phyloP scores from a whole-genome alignment of 2,113 vertebrate species.

The Mohoua ochrocephala region DNA sequence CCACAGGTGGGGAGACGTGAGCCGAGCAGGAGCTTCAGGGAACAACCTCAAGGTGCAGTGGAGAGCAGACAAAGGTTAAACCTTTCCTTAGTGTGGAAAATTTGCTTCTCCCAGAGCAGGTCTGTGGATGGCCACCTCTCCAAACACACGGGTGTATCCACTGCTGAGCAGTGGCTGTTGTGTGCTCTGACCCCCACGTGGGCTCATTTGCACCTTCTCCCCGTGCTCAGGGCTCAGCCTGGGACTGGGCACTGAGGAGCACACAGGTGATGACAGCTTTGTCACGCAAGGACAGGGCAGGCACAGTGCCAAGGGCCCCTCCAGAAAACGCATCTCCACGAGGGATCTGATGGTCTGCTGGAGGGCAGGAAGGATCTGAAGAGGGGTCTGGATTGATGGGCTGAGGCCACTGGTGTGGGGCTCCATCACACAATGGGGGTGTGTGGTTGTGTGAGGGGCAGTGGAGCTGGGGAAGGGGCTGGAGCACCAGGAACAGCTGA shows the following conservation, averaged over 20 bases:
- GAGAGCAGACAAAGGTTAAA: background rate
- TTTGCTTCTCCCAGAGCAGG: background rate
- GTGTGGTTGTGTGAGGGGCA: background rate
- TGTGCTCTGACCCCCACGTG: background rate
- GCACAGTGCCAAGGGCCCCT: background rate
- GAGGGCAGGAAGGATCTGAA: background rate
- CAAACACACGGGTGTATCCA: accelerated
- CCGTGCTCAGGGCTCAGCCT: background rate
- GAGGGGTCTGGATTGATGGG: background rate
- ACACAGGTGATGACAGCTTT: background rate
- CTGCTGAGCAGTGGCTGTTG: background rate
- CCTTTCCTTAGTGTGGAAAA: background rate
- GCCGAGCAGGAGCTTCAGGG: background rate
- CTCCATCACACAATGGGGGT: background rate
- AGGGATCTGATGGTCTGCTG: too few relatives aligned
- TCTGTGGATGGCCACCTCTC: background rate
- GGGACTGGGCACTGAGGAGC: background rate
- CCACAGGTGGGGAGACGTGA: background rate
- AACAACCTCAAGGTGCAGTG: background rate
- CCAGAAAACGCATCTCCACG: background rate
- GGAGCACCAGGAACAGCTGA: background rate
- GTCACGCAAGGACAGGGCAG: background rate
- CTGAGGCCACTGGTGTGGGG: background rate
- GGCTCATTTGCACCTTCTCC: background rate
- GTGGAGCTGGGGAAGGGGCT: background rate